phyloP scores from a whole-genome alignment of 1,140 invertebrate genomes.

The Drosophila bipectinata region DNA sequence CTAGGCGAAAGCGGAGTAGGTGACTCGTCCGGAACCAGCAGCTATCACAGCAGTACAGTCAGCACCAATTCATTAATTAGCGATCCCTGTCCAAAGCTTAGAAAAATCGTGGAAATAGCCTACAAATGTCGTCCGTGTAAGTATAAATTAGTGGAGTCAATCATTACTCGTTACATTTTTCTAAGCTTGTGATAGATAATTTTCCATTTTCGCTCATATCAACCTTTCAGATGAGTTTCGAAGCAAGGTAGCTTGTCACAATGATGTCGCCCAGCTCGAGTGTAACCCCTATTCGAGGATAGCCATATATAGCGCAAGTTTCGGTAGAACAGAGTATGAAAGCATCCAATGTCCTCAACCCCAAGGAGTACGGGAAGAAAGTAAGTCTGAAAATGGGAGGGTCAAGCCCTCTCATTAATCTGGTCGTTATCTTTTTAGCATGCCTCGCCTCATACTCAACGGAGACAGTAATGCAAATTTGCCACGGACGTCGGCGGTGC shows the following conservation, averaged over 20 bases:
- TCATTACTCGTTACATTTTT: too few relatives aligned
- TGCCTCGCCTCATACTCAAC: slow-evolving; percentile 94
- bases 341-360: slow-evolving; percentile 95
- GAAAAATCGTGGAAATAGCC: slow-evolving; percentile 95
- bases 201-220: neutral
- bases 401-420: neutral
- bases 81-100: slow-evolving; percentile 93
- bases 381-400: slow-evolving; percentile 84
- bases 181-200: too few relatives aligned
- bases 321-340: slow-evolving; percentile 94
- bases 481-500: slow-evolving; percentile 94
- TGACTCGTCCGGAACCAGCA: slow-evolving; percentile 73
- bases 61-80: slow-evolving; percentile 70
- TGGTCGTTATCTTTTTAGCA: slow-evolving; percentile 85
- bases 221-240: slow-evolving; percentile 92
- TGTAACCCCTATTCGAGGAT: slow-evolving; percentile 93
- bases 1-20: slow-evolving; percentile 83
- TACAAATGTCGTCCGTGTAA: slow-evolving; percentile 98
- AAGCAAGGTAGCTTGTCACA: slow-evolving; percentile 95
- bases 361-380: slow-evolving; percentile 93
- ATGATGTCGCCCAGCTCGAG: slow-evolving; percentile 92
- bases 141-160: slow-evolving; percentile 84
- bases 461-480: slow-evolving; percentile 94
- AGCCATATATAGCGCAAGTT: slow-evolving; percentile 95
- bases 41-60: slow-evolving; percentile 77